Evolutionary conservation across 2,113 vertebrate genomes (phyloP), one percentile per base, ranked within the genome.

Genomic region (Vidua macroura): DNA sequence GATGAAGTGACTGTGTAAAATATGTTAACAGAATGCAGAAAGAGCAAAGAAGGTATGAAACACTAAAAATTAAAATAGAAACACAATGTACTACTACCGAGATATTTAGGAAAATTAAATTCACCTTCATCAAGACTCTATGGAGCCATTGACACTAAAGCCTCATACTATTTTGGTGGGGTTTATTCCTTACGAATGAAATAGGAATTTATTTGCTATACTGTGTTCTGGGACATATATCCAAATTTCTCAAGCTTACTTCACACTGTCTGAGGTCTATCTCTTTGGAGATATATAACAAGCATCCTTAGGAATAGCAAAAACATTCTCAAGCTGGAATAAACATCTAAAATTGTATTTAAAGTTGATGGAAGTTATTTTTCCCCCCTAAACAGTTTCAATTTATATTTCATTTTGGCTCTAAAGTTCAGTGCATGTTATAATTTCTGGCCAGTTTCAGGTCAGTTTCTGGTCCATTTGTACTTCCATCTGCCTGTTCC

Each of bases 1-100:
- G 90, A 94, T 83, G 60, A 95, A 93, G 53, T 90, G 72, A 43
- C 79, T 90, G 67, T 95, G 85, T 95, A 91, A 97, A 97, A 94
- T 53, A 69, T 77, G 83, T 96, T 97, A 96, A 85, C 64, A 94
- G 66, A 83, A 95, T 93, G 78, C 69, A 94, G 88, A 73, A 94
- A 90, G 83, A 93, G 90, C 33, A 82, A 97, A 96, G 84, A 95
- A 90, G 85, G 88, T 78, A 52, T 11, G 88, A 39, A 87, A 73
- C 14, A 15, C 30, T 75, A 88, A 75, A 97, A 97, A 84, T 75
- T 90, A 92, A 86, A 76, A 86, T 44, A 92, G 80, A 90, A 86
- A 93, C 53, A 81, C 16, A 86, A 70, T 72, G 69, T 58, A 90
- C 80, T 90, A 90, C 80, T 88, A 88, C 31, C 37, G 37, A 94